phyloP scores from a whole-genome alignment of 2,113 vertebrate species.

The Columbina picui region DNA sequence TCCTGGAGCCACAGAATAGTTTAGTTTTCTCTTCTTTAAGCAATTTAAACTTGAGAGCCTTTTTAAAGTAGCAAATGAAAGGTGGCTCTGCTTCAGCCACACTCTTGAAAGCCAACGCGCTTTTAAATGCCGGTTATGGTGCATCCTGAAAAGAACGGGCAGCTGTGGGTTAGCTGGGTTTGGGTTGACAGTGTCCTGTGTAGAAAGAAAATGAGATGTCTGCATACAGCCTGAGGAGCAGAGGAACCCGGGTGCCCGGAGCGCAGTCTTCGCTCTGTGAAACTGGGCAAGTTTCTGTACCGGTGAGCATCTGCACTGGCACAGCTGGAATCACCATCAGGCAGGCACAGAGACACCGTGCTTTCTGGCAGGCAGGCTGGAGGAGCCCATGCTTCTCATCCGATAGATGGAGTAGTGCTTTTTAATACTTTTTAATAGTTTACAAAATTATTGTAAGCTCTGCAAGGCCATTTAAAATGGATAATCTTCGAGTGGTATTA shows the following conservation, averaged over 20 bases:
- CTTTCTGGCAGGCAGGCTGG: background rate
- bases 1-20: background rate
- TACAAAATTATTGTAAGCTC: constrained; percentile 60
- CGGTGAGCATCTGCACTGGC: background rate
- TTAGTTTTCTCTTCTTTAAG: background rate
- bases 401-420: constrained; percentile 5
- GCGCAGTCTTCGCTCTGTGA: background rate
- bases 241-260: background rate
- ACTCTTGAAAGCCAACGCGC: background rate
- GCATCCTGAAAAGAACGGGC: background rate
- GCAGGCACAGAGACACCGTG: background rate
- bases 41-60: background rate
- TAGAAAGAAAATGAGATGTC: background rate
- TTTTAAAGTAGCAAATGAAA: background rate
- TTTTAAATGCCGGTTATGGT: background rate
- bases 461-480: constrained; percentile 64
- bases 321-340: background rate
- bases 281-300: background rate
- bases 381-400: constrained; percentile 2
- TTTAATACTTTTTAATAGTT: constrained; percentile 64
- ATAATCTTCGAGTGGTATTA: constrained; percentile 63
- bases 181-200: background rate
- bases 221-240: background rate
- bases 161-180: background rate
- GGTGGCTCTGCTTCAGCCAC: background rate